Base-by-base conservation (phyloP, 2,113 vertebrate genomes). In the Todiramphus chloris region DNA sequence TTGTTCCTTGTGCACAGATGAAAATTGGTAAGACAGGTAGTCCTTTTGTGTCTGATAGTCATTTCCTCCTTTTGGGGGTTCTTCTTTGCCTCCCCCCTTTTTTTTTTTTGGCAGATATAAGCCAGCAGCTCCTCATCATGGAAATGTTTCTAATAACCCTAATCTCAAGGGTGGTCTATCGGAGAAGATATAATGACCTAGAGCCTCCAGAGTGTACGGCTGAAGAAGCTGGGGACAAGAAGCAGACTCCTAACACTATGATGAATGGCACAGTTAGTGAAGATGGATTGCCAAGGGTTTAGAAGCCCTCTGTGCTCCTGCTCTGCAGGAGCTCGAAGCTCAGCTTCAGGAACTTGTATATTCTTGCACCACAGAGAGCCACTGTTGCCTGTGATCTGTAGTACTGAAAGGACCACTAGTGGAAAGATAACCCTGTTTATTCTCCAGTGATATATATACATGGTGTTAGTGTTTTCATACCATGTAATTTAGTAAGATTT, bases 61-160 rank as follows among this genome's bases (percentile, higher is more conserved):
- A 75, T 63, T 90, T 87, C 11, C 28, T 14, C 20, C 23, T 63
- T 39, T 43, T 4, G 1, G 13, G 70, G 66, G 20, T 13, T 90
- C 58, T 75, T 87, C 37, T 83, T 85, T 85, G 35, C 50, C 24
- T 87, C 9, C 16, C 10, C 10, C 31, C 79, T 41, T 55, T 77
- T 4, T 28, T 90, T 48, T 53, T 73, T 73, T 60, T 85, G 68
- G 12, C 91, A 99, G 98, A 98, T 96, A 95, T 98, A 87, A 98
- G 90, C 90, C 98, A 99, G 92, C 98, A 99, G 97, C 94, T 99
- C 81, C 96, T 98, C 89, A 98, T 99, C 94, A 97, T 98, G 95
- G 98, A 99, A 93, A 99, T 99, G 98, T 99, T 99, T 95, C 97
- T 99, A 87, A 98, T 99, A 90, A 99, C 98, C 18, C 89, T 99